Evolutionary conservation across 53 echinoderm and acorn worm genomes (phyloP).

Genomic region (Echinarachnius parma): DNA sequence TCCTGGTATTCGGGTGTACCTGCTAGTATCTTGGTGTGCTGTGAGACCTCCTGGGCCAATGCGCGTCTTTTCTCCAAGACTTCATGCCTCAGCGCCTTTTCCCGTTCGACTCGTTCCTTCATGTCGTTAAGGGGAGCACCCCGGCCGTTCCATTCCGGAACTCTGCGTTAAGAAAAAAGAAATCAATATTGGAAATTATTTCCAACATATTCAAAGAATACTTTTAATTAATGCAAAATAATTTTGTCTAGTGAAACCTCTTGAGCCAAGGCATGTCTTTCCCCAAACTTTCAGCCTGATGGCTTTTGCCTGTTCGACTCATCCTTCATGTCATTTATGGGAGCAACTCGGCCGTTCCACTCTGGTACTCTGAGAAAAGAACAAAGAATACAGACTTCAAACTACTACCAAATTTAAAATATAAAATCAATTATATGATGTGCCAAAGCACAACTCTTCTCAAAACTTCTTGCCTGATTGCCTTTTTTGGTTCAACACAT

Average conservation of each 20-base stretch:
- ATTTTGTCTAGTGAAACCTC: constrained; percentile 85
- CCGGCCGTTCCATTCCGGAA: constrained; percentile 61
- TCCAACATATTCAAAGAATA: no score
- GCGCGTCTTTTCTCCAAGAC: constrained; percentile 68
- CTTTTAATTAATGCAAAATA: no score
- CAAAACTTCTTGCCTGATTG: no score
- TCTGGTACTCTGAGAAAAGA: constrained; percentile 45
- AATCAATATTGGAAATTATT: neutral
- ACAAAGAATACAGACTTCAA: neutral
- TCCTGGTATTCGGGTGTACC: constrained; percentile 44
- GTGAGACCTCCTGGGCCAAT: constrained; percentile 80
- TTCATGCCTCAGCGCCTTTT: constrained; percentile 71
- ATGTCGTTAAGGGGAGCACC: constrained; percentile 22
- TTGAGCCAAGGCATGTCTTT: constrained; percentile 71
- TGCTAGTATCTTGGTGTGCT: constrained; percentile 75
- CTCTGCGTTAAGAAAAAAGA: constrained; percentile 11
- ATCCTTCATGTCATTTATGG: constrained; percentile 37
- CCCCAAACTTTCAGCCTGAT: constrained; percentile 63
- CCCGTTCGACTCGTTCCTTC: constrained; percentile 58
- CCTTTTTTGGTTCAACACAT: no score
- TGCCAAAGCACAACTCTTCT: no score
- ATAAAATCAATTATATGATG: no score
- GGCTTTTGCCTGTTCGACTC: constrained; percentile 70
- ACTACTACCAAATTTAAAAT: no score
- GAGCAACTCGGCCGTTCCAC: constrained; percentile 46